Base-by-base conservation (phyloP, 1,140 invertebrate species). In the Lasioglossum albipes region DNA sequence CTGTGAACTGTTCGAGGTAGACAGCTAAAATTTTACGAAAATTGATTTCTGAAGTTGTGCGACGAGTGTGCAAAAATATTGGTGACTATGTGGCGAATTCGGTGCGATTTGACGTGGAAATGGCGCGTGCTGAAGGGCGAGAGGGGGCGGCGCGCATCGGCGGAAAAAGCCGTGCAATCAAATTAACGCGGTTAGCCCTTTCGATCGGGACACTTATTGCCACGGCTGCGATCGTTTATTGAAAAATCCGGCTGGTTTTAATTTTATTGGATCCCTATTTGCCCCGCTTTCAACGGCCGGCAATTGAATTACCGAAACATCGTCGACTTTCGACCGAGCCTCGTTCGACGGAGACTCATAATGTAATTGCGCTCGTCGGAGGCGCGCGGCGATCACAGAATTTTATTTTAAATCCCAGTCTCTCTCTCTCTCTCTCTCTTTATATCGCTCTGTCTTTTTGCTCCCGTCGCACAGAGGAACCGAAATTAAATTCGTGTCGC, bases 231-330 rank as follows among this genome's bases (percentile, higher is more conserved):
- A 71, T 71, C 75, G 67, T 70, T 71, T 77, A 77, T 70, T 52
- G 67, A 71, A 71, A 77, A 49, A 27, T 49, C 52, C 41, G 64
- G 65, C 52, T 16, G 52, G 52, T 68, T 77, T 77, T 77, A 77
- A 77, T 77, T 61, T 31, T 66, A 22, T 36, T 62, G 22, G 54
- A 62, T 49, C 54, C 45, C 66, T n/a, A 45, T 57, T 70, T 61
- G 75, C 54, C 54, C n/a, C 66, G 65, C 36, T 77, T 70, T 61
- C 20, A 36, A 2, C 18, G 36, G 52, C 41, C 41, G 41, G 6
- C 42, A 68, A 59, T 41, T 61, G 52, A 54, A 42, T 3, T 45
- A 61, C 66, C 27, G 36, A 70, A 61, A n/a, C 22, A 49, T 36
- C 41, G 66, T 59, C 75, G 16, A 18, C 31, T 41, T 52, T n/a